Base-by-base conservation (phyloP, 2,888 invertebrate species). In the Pseudococcus jackbeardsleyi region DNA sequence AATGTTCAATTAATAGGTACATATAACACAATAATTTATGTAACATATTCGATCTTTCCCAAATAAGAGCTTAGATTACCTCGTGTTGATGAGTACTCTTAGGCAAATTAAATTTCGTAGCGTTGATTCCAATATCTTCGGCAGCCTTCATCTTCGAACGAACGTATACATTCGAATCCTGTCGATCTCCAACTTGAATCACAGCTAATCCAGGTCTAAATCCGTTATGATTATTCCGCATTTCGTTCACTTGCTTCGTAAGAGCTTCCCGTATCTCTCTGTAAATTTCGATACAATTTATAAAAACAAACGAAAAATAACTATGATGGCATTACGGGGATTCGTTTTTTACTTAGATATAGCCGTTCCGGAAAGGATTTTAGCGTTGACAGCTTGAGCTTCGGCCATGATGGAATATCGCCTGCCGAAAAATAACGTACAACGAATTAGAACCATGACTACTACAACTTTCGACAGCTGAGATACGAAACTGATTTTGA, bases 151-250 rank as follows among this genome's bases (percentile, higher is more conserved):
- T 94, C 93, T 99, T 99, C 95, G 97, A 97, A 54, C 97, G 93
- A 91, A 99, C 99, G 92, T 99, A 99, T 7, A 99, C 98, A 93
- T 99, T 99, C 79, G 99, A 99, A 92, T 99, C 99, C 92, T 98
- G 97, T 0, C 99, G 94, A 1, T 95, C 96, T 15, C 99, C 99
- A 89, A 99, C 99, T 94, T 99, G 96, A 79, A 99, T 96, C 91
- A 99, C 98, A 33, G 98, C 96, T 90, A 99, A 93, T 17, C 95
- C 95, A 0, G 96, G 95, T 89, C 92, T 92, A 91, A 96, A 97
- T 59, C 90, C 89, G 5, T 89, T 89, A 54, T 90, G 39, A 19
- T 68, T 88, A 33, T 89, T 50, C 19, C 89, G 77, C 89, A 96
- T 91, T 88, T 93, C 92, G 6, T 91, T 91, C 6, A 97, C 95